These are phyloP conservation scores for Betta splendens DNA, from an alignment of 2,797 vertebrate species.

Conservation along the genomic window DNA sequence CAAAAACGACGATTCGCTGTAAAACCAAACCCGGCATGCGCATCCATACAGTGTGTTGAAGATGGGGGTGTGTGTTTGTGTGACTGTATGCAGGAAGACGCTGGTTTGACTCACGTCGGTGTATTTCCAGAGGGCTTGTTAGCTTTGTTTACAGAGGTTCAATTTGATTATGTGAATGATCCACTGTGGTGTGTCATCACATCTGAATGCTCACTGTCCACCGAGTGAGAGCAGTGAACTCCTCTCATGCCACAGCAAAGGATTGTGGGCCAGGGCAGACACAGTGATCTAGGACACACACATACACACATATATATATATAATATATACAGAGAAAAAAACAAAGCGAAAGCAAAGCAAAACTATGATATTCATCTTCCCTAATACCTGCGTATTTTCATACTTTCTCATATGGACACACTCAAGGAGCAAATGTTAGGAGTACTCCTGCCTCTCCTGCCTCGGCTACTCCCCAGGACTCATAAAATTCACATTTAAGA, in stretches of 20 bases:
- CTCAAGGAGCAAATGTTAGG: conserved; percentile 41
- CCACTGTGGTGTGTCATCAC: conserved; percentile 1
- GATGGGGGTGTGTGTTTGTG: conserved; percentile 13
- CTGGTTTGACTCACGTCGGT: conserved; percentile 46
- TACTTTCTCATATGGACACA: conserved; percentile 7
- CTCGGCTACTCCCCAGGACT: conserved; percentile 49
- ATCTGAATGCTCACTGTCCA: conserved; percentile 7
- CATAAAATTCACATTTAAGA: conserved; percentile 75
- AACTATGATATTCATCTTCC: conserved; percentile 14
- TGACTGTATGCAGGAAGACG: conserved; percentile 14
- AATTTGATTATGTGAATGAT: conserved; percentile 57
- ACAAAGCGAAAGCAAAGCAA: conserved; percentile 6
- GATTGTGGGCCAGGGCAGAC: conserved; percentile 62
- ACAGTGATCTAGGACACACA: conserved; percentile 41
- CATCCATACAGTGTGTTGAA: neutral
- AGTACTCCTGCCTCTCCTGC: conserved; percentile 31
- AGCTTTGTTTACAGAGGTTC: conserved; percentile 53
- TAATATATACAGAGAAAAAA: neutral
- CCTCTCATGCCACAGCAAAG: no score
- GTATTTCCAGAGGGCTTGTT: conserved; percentile 59
- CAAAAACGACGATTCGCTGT: neutral
- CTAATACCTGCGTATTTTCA: conserved; percentile 18
- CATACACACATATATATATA: conserved; percentile 7
- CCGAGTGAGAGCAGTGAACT: no score
- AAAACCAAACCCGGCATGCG: neutral